Percentiles rank a stretch among this genome's conserved stretches.
Evolutionary conservation across 1,140 invertebrate genomes (phyloP).

Genomic region (Aphelinus certus): DNA sequence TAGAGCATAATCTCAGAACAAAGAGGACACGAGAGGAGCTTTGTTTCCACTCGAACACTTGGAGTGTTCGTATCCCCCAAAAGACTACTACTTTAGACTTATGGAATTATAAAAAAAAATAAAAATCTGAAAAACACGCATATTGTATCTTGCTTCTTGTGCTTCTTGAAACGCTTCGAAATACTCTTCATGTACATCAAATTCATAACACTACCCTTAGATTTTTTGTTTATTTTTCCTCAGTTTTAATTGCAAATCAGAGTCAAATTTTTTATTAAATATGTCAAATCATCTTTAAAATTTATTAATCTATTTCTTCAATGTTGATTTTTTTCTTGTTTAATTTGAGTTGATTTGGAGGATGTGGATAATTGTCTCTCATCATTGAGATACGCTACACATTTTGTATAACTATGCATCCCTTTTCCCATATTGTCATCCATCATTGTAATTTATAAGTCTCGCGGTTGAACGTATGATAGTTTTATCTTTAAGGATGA

Average conservation of each 20-base stretch:
- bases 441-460: constrained; percentile 46
- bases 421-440: constrained; percentile 42
- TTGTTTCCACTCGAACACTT: constrained; percentile 48
- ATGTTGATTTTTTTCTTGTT: constrained; percentile 8
- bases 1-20: neutral
- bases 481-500: constrained; percentile 56
- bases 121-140: constrained; percentile 62
- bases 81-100: constrained; percentile 66
- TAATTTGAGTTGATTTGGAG: neutral
- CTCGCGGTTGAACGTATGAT: constrained; percentile 52
- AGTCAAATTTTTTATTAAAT: neutral
- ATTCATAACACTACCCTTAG: constrained; percentile 22
- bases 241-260: neutral
- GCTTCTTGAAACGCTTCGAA: constrained; percentile 42
- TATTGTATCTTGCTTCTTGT: constrained; percentile 41
- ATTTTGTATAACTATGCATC: constrained; percentile 25
- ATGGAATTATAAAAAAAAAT: constrained; percentile 63
- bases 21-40: constrained; percentile 11
- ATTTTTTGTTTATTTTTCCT: constrained; percentile 35
- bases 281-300: no score
- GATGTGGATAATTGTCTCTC: constrained; percentile 8
- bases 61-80: constrained; percentile 58
- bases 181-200: constrained; percentile 32
- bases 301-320: neutral
- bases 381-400: neutral